Percentiles rank a stretch among this genome's conserved stretches.
Evolutionary conservation across 2,113 vertebrate genomes (phyloP).

Genomic region (Ranitomeya variabilis): DNA sequence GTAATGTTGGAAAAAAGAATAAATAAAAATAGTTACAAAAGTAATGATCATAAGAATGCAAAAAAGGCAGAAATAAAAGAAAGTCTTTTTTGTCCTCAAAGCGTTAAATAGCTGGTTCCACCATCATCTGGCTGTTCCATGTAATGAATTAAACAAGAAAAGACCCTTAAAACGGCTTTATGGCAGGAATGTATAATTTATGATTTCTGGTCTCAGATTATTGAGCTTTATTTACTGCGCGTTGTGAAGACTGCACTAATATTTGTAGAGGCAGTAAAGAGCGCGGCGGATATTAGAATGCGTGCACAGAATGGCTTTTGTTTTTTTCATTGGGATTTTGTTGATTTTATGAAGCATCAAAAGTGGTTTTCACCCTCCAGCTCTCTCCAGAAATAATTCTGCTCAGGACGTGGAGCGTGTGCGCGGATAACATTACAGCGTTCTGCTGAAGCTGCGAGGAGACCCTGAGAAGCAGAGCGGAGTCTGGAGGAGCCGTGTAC

Average conservation of each 20-base stretch:
- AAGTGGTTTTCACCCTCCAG: conserved; percentile 61
- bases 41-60: too few relatives aligned
- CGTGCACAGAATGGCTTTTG: not conserved
- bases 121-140: too few relatives aligned
- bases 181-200: not conserved
- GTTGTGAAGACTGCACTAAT: conserved; percentile 31
- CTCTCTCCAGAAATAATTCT: conserved; percentile 62
- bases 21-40: too few relatives aligned
- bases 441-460: conserved; percentile 13
- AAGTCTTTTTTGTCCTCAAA: too few relatives aligned
- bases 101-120: too few relatives aligned
- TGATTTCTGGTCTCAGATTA: not conserved
- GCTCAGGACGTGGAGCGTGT: conserved; percentile 33
- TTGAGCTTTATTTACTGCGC: conserved; percentile 45
- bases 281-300: conserved; percentile 25
- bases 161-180: not conserved
- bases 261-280: conserved; percentile 22
- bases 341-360: conserved; percentile 60
- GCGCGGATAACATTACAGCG: not conserved
- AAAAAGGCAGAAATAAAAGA: too few relatives aligned
- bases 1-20: too few relatives aligned
- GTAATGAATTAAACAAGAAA: not conserved
- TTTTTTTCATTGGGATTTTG: conserved; percentile 42
- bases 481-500: not conserved
- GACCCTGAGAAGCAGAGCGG: not conserved